Evolutionary conservation across 2,113 vertebrate species (phyloP).

Genomic region (Corythornis vintsioides): DNA sequence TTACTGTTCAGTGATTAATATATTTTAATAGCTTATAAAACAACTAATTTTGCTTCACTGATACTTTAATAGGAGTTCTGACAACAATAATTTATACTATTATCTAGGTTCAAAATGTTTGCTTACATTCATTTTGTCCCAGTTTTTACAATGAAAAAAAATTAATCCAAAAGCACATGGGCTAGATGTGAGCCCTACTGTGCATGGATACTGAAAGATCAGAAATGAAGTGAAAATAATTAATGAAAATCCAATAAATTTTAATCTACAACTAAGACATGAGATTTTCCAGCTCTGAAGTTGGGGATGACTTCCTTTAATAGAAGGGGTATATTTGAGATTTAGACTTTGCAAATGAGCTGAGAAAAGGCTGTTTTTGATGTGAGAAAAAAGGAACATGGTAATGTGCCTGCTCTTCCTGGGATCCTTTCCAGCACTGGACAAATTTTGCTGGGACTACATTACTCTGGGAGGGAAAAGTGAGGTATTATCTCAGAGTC

Average conservation of each 20-base stretch:
- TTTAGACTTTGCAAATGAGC: background rate
- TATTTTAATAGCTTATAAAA: slow-evolving; percentile 6
- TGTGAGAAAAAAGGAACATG: background rate
- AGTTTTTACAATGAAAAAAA: background rate
- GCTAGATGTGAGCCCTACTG: background rate
- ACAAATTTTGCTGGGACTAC: background rate
- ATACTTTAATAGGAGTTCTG: background rate
- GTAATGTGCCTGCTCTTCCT: background rate
- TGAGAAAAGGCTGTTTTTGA: background rate
- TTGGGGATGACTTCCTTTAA: background rate
- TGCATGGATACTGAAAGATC: background rate
- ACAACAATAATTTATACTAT: background rate
- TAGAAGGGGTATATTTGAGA: background rate
- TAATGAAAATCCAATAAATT: background rate
- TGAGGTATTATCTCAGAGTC: background rate
- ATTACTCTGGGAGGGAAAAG: background rate
- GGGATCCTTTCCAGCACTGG: background rate
- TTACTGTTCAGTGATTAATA: background rate
- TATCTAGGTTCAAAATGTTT: background rate
- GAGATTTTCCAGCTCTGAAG: background rate
- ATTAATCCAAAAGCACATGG: background rate
- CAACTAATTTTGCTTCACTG: background rate
- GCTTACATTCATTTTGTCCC: background rate
- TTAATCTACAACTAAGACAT: background rate
- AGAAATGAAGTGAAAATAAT: background rate